Base-by-base conservation (phyloP, 1,140 invertebrate species). In the Zeugodacus cucurbitae region DNA sequence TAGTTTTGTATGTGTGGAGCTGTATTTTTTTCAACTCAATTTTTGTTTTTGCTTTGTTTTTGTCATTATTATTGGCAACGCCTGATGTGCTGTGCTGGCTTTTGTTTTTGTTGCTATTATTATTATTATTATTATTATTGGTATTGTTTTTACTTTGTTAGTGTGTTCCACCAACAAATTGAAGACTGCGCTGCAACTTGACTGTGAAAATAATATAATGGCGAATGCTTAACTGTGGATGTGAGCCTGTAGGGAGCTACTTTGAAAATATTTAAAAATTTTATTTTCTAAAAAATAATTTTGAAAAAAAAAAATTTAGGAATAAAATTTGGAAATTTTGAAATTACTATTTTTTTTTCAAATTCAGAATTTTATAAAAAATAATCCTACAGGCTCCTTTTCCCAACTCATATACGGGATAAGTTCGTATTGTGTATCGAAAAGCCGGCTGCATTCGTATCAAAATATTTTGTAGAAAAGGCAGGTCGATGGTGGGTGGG, bases 401-500 rank as follows among this genome's bases (percentile, higher is more conserved):
- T 11, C 14, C 34, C 3, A 0, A 22, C 1, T 34, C 29, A 0
- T 74, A 37, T 20, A 44, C 34, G 2, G n/a, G 22, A 59, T 57
- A n/a, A 10, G 22, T 20, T 34, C 22, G 26, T 59, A 59, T 64
- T 64, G 29, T 58, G 48, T 59, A 26, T 44, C 57, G 32, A 87
- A 64, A 87, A 87, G 86, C 86, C 86, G 86, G 54, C 86, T 87
- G 17, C n/a, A n/a, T 3, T 22, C 74, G 41, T 44, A 74, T 37
- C 70, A 41, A 48, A 82, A 48, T 20, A 29, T 48, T 82, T 82
- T 44, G 44, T 82, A 89, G 86, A 90, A 88, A 90, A 92, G 92
- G 91, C 91, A 92, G 91, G 91, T 91, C 91, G 91, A 91, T 91
- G 86, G 26, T 87, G 86, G 86, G 91, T 89, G 90, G 90, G n/a